Conservation (phyloP, 35 echinoderm and acorn worm genomes). For the Apostichopus japonicus region DNA sequence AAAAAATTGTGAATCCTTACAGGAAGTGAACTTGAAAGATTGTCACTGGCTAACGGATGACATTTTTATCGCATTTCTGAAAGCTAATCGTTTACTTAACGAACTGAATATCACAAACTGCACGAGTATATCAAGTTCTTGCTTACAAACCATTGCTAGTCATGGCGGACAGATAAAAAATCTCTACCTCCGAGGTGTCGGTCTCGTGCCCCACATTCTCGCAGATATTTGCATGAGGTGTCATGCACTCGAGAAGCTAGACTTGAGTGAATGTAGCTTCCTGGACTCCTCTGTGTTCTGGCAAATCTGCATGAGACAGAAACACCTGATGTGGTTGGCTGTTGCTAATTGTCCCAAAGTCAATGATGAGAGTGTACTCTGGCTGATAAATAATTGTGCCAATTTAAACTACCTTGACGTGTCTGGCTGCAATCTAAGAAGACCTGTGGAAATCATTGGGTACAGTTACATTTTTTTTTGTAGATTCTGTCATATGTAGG, state of each 20-base stretch:
- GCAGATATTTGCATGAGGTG: constrained; percentile 17
- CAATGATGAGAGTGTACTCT: not conserved
- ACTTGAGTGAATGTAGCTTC: constrained; percentile 1
- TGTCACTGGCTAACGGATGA: constrained; percentile 21
- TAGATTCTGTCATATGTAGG: not conserved
- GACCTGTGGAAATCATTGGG: constrained; percentile 3
- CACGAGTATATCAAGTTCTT: constrained; percentile 27
- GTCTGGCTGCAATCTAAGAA: constrained; percentile 4
- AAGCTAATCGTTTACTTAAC: not conserved
- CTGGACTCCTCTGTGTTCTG: constrained; percentile 11
- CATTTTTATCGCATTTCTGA: constrained; percentile 14
- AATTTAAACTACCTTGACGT: not conserved
- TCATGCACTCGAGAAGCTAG: not conserved
- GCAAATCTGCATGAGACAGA: constrained; percentile 12
- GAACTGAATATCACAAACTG: constrained; percentile 39
- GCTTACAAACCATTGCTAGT: constrained; percentile 13
- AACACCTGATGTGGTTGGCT: constrained; percentile 3
- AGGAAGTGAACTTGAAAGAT: not conserved
- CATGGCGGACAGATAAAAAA: constrained; percentile 11
- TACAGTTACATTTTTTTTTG: not conserved
- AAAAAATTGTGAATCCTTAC: not conserved
- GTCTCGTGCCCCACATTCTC: constrained; percentile 10
- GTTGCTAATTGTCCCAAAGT: constrained; percentile 12
- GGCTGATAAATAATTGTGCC: constrained; percentile 4
- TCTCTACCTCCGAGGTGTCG: not conserved